phyloP scores from a whole-genome alignment of 2,797 vertebrate genomes.

The Epinephelus coioides region DNA sequence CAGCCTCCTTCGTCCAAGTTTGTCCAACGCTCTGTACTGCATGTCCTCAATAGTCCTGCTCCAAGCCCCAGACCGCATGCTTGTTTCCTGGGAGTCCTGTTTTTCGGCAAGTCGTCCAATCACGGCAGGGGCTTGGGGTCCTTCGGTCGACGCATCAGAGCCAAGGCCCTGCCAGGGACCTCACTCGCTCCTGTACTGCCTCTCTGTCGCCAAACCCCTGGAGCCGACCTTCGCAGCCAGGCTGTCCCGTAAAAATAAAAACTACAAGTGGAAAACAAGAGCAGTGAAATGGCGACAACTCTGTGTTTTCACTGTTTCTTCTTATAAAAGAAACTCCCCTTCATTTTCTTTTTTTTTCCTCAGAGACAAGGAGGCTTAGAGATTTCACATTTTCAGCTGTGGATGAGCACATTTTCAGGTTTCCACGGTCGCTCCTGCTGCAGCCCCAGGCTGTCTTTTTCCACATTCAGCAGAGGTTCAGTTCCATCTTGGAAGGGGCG shows the following conservation, averaged over 20 bases:
- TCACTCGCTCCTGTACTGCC: slow-evolving; percentile 31
- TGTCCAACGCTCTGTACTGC: slow-evolving; percentile 24
- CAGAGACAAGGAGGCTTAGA: slow-evolving; percentile 38
- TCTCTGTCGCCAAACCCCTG: slow-evolving; percentile 62
- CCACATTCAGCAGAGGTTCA: slow-evolving; percentile 63
- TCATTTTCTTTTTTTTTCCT: neutral
- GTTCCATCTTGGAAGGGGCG: slow-evolving; percentile 62
- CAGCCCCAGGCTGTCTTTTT: slow-evolving; percentile 55
- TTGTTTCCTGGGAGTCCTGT: slow-evolving; percentile 43
- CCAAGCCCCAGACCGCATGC: slow-evolving; percentile 59
- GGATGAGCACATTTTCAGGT: slow-evolving; percentile 53
- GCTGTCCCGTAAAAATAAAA: slow-evolving; percentile 36
- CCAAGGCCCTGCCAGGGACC: slow-evolving; percentile 32
- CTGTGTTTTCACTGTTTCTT: slow-evolving; percentile 32
- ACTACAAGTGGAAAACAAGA: slow-evolving; percentile 65
- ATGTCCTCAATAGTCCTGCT: slow-evolving; percentile 31
- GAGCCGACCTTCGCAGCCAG: slow-evolving; percentile 57
- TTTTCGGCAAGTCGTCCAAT: slow-evolving; percentile 22
- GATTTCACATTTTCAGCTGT: slow-evolving; percentile 27
- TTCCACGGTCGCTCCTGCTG: slow-evolving; percentile 43
- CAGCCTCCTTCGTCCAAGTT: neutral
- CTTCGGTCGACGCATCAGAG: neutral
- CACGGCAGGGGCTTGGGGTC: slow-evolving; percentile 37
- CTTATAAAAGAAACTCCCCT: slow-evolving; percentile 23
- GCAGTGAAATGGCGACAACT: slow-evolving; percentile 49